Evolutionary conservation across 2,797 vertebrate species (phyloP).

Genomic region (Fringilla coelebs): DNA sequence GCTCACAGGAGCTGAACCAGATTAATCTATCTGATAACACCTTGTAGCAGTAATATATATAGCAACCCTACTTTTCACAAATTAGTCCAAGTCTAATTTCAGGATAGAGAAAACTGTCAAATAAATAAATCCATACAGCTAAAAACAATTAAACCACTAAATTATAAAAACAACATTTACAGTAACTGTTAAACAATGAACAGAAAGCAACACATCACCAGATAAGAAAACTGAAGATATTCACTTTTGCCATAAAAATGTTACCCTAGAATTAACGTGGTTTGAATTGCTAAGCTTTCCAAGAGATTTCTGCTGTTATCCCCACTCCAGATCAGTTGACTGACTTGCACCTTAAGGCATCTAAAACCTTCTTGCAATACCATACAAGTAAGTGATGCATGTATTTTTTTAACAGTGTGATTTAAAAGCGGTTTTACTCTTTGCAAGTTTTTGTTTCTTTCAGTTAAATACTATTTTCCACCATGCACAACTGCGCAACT

Average conservation of each 20-base stretch:
- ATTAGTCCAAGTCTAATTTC: not conserved
- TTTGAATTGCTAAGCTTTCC: not conserved
- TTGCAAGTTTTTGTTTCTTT: not conserved
- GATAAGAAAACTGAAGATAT: conserved; percentile 8
- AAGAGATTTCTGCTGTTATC: not conserved
- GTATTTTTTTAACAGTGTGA: not conserved
- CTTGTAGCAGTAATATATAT: not conserved
- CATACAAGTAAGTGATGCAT: not conserved
- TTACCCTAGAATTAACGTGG: not conserved
- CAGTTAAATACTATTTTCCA: not conserved
- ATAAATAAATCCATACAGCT: conserved; percentile 43
- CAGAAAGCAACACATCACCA: conserved; percentile 7
- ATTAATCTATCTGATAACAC: not conserved
- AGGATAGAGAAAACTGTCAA: conserved; percentile 9
- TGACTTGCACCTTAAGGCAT: not conserved
- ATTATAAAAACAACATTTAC: not conserved
- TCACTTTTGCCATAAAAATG: not conserved
- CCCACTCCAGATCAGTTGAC: not conserved
- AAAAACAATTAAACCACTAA: not conserved
- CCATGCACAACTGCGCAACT: not conserved
- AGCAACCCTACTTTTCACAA: conserved; percentile 4
- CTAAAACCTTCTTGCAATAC: not conserved
- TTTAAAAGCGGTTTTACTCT: not conserved
- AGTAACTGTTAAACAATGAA: not conserved
- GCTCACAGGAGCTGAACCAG: not conserved